phyloP scores from a whole-genome alignment of 2,888 invertebrate genomes.

The Netelia virgata region DNA sequence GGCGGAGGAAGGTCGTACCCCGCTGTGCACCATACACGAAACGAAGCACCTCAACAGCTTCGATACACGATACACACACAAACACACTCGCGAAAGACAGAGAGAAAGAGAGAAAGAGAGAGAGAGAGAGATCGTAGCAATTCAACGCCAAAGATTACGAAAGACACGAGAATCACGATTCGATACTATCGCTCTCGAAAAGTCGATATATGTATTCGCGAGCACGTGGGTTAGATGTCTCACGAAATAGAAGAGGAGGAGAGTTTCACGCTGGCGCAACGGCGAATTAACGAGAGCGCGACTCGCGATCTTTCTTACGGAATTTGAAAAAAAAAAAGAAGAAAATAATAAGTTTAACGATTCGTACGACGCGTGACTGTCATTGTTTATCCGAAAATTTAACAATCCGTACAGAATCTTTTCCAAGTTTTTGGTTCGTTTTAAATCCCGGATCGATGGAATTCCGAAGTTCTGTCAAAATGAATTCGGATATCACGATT shows the following conservation, averaged over 20 bases:
- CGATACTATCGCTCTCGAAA: constrained; percentile 53
- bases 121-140: constrained; percentile 66
- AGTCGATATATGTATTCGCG: constrained; percentile 30
- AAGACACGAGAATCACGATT: constrained; percentile 69
- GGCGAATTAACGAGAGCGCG: constrained; percentile 45
- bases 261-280: constrained; percentile 44
- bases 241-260: constrained; percentile 42
- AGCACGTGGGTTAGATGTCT: constrained; percentile 41
- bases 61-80: constrained; percentile 6
- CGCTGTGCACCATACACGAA: constrained; percentile 46
- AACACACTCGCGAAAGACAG: neutral
- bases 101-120: constrained; percentile 1
- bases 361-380: constrained; percentile 53
- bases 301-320: constrained; percentile 10
- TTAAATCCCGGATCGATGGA: neutral
- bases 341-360: neutral
- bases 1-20: constrained; percentile 63
- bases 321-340: constrained; percentile 18
- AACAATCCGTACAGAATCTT: constrained; percentile 41
- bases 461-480: neutral
- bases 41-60: neutral
- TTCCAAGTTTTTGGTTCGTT: neutral
- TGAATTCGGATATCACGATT: neutral
- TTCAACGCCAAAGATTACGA: constrained; percentile 66
- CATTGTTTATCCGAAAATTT: constrained; percentile 53